Conservation (phyloP, 1,140 invertebrate genomes). For the Archivesica marissinica region DNA sequence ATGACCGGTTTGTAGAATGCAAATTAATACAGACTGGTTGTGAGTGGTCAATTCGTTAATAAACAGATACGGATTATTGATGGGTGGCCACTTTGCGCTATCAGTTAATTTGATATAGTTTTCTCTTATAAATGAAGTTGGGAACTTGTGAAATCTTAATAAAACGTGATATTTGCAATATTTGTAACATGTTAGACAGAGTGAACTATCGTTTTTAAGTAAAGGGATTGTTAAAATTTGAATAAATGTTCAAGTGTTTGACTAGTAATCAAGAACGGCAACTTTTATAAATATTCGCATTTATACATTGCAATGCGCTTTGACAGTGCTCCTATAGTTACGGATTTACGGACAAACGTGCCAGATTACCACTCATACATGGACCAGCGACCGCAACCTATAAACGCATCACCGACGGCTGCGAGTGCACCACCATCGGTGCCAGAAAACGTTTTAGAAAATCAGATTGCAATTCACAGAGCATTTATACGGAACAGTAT, state of each 20-base stretch:
- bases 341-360: constrained; percentile 29
- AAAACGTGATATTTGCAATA: neutral
- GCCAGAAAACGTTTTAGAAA: neutral
- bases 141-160: constrained; percentile 35
- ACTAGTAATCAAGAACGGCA: neutral
- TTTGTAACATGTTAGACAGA: constrained; percentile 11
- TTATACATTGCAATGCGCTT: constrained; percentile 51
- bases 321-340: constrained; percentile 6
- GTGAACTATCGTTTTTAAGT: neutral
- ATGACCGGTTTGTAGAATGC: neutral
- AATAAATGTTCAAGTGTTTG: constrained; percentile 8
- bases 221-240: constrained; percentile 6
- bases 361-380: constrained; percentile 29
- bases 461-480: neutral
- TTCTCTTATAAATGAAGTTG: constrained; percentile 32
- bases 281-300: neutral
- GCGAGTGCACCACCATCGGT: constrained; percentile 35
- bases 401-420: constrained; percentile 48
- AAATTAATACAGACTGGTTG: constrained; percentile 2
- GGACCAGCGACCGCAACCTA: constrained; percentile 6
- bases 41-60: constrained; percentile 12
- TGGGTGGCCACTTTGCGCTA: constrained; percentile 39
- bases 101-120: constrained; percentile 17
- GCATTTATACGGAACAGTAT: constrained; percentile 1
- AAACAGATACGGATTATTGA: constrained; percentile 3